phyloP scores from a whole-genome alignment of 2,113 vertebrate species.

The Oreamnos americanus region DNA sequence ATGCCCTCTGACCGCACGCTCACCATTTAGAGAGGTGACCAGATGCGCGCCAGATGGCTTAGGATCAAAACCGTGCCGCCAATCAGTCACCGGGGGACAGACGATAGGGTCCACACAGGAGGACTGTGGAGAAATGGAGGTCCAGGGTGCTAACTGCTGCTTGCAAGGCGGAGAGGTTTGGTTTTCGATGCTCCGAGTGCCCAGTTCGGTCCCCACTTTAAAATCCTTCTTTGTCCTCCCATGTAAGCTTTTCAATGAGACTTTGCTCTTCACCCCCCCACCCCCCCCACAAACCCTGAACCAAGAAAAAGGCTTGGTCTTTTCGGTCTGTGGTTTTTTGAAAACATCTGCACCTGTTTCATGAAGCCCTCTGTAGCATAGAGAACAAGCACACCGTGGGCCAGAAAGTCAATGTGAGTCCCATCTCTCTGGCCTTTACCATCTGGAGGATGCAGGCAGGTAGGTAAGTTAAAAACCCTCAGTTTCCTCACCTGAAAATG shows the following conservation, averaged over 20 bases:
- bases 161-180: not conserved
- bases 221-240: not conserved
- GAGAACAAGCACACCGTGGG: not conserved
- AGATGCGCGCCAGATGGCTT: not conserved
- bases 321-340: not conserved
- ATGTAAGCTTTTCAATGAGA: not conserved
- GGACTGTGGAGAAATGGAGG: not conserved
- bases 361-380: not conserved
- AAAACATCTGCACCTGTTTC: not conserved
- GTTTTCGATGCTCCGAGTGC: not conserved
- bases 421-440: not conserved
- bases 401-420: not conserved
- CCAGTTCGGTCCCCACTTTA: not conserved
- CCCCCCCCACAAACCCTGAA: not conserved
- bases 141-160: not conserved
- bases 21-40: not conserved
- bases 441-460: not conserved
- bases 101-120: not conserved
- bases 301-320: not conserved
- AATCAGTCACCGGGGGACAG: not conserved
- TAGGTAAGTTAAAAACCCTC: not conserved
- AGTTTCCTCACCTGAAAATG: not conserved
- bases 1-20: not conserved
- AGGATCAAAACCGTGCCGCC: not conserved
- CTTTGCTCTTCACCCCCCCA: not conserved